Evolutionary conservation across 2,797 vertebrate species (phyloP).

Genomic region (Masticophis lateralis): DNA sequence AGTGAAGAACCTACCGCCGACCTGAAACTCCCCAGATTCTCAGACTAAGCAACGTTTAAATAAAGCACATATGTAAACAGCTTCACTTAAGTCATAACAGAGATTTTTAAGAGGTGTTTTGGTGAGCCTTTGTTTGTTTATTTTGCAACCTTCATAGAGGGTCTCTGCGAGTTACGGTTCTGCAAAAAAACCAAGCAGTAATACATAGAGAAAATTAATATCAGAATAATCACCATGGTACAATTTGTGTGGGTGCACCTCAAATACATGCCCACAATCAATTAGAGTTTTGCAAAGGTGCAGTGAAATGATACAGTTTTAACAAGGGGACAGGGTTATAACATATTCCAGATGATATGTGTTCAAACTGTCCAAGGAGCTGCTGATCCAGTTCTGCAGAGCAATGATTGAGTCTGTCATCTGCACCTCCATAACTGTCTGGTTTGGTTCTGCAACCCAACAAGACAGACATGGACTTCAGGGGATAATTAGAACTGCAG

Average conservation of each 20-base stretch:
- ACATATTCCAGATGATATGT: neutral
- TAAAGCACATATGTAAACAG: slow-evolving; percentile 21
- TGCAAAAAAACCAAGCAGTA: neutral
- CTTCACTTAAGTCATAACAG: slow-evolving; percentile 9
- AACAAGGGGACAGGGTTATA: neutral
- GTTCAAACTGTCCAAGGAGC: no score
- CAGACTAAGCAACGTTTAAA: slow-evolving; percentile 50
- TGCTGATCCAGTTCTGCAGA: no score
- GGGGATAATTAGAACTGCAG: no score
- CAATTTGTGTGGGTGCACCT: neutral
- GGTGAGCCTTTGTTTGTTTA: neutral
- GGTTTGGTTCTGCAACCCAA: no score
- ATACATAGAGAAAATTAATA: neutral
- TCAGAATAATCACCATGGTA: neutral
- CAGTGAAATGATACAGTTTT: neutral
- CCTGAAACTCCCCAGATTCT: slow-evolving; percentile 35
- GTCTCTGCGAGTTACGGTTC: neutral
- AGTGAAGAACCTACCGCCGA: slow-evolving; percentile 53
- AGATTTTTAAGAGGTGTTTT: slow-evolving; percentile 12
- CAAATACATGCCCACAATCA: neutral
- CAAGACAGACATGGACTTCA: no score
- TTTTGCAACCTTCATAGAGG: neutral
- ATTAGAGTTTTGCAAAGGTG: neutral
- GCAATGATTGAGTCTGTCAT: no score
- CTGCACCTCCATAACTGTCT: no score